These are phyloP conservation scores for Adelognathus sp. DNA, from an alignment of 2,888 invertebrate species.

Conservation along the genomic window DNA sequence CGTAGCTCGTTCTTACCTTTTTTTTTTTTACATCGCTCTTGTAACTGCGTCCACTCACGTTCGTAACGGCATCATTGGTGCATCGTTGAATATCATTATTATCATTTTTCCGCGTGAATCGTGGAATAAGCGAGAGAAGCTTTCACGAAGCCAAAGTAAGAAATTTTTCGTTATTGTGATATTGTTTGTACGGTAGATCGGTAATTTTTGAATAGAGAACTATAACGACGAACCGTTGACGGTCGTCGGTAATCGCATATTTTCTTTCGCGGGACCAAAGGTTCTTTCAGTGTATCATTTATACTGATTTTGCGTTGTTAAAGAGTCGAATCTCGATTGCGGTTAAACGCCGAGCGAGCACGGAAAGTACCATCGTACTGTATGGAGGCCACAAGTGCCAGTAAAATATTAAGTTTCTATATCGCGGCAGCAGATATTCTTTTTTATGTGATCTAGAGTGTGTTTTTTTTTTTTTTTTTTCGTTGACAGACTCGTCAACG, in stretches of 20 bases:
- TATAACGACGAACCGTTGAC: neutral
- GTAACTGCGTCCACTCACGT: neutral
- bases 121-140: neutral
- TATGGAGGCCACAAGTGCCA: neutral
- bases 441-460: neutral
- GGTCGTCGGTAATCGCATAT: neutral
- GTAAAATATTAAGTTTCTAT: neutral
- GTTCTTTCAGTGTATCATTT: neutral
- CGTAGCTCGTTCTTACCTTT: neutral
- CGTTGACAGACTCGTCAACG: neutral
- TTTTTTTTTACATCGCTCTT: neutral
- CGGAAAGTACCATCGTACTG: neutral
- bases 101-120: too few relatives aligned
- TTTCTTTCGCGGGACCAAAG: neutral
- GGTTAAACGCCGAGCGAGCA: neutral
- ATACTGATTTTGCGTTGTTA: too few relatives aligned
- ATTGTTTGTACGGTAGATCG: neutral
- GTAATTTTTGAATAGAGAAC: neutral
- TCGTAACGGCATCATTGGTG: neutral
- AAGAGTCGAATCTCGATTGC: too few relatives aligned
- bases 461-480: slow-evolving; percentile 17
- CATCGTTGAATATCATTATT: neutral
- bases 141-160: slow-evolving; percentile 2
- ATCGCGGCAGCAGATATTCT: neutral
- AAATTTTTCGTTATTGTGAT: slow-evolving; percentile 10